Evolutionary conservation across 2,797 vertebrate genomes (phyloP).

Genomic region (Syncerus caffer): DNA sequence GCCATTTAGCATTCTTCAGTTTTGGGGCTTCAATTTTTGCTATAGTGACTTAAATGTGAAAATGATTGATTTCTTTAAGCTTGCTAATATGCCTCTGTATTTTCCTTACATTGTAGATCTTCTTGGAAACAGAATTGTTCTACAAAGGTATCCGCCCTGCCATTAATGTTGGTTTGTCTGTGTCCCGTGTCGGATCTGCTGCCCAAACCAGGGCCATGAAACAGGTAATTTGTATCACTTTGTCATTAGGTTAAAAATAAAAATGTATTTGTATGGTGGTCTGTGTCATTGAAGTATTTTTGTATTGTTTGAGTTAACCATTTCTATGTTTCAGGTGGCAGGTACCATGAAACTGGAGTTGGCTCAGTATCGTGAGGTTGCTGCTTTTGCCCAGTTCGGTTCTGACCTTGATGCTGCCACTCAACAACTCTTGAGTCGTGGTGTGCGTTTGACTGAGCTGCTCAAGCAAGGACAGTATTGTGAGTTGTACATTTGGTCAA

Average conservation of each 20-base stretch:
- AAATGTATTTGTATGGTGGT: background rate
- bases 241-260: background rate
- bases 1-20: background rate
- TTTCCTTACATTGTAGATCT: slow-evolving; percentile 87
- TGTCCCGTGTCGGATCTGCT: slow-evolving; percentile 98
- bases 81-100: background rate
- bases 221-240: slow-evolving; percentile 85
- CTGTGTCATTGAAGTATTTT: background rate
- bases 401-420: slow-evolving; percentile 98
- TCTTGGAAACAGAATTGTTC: slow-evolving; percentile 99
- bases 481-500: slow-evolving; percentile 61
- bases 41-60: background rate
- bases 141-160: slow-evolving; percentile 99
- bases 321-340: slow-evolving; percentile 87
- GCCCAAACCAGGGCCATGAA: slow-evolving; percentile 99
- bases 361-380: slow-evolving; percentile 98
- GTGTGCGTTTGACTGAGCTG: slow-evolving; percentile 96
- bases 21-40: background rate
- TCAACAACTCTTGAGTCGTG: slow-evolving; percentile 97
- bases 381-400: slow-evolving; percentile 97
- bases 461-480: slow-evolving; percentile 97
- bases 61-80: background rate
- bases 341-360: slow-evolving; percentile 99
- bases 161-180: slow-evolving; percentile 98
- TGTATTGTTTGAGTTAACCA: background rate